A percentile compares a stretch with the other conserved stretches of the same genome.
These are phyloP conservation scores for Tachina fera DNA, from an alignment of 2,888 invertebrate genomes.

Conservation along the genomic window DNA sequence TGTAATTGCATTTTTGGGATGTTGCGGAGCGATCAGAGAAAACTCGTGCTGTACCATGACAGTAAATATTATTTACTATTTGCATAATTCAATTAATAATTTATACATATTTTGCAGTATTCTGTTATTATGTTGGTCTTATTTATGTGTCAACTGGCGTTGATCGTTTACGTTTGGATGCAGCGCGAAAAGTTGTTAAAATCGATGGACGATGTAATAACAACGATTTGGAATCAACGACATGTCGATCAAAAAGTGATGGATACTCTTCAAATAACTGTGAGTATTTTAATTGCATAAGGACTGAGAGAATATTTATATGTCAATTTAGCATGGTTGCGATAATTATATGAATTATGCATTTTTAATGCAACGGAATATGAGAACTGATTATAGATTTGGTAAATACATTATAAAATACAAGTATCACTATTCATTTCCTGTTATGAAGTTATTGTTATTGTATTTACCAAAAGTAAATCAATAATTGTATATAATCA, in stretches of 20 bases:
- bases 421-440: no score
- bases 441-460: no score
- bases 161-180: slow-evolving; percentile 88
- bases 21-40: slow-evolving; percentile 94
- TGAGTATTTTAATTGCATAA: slow-evolving; percentile 69
- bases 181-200: slow-evolving; percentile 85
- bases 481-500: no score
- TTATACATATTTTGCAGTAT: slow-evolving; percentile 85
- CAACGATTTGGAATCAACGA: slow-evolving; percentile 81
- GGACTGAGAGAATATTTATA: no score
- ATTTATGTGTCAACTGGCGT: slow-evolving; percentile 88
- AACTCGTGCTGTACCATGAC: slow-evolving; percentile 93
- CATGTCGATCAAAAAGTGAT: slow-evolving; percentile 74
- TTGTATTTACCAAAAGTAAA: no score
- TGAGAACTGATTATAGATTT: no score
- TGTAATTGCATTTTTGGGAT: slow-evolving; percentile 93
- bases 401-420: no score
- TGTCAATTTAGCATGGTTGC: no score
- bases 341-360: no score
- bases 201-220: slow-evolving; percentile 84
- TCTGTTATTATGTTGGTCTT: slow-evolving; percentile 88
- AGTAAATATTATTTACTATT: slow-evolving; percentile 83
- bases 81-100: not conserved
- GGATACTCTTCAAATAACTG: slow-evolving; percentile 77
- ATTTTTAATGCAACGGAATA: no score